Conservation (phyloP, 2,888 invertebrate species). For the Heteromyza rotundicornis region DNA sequence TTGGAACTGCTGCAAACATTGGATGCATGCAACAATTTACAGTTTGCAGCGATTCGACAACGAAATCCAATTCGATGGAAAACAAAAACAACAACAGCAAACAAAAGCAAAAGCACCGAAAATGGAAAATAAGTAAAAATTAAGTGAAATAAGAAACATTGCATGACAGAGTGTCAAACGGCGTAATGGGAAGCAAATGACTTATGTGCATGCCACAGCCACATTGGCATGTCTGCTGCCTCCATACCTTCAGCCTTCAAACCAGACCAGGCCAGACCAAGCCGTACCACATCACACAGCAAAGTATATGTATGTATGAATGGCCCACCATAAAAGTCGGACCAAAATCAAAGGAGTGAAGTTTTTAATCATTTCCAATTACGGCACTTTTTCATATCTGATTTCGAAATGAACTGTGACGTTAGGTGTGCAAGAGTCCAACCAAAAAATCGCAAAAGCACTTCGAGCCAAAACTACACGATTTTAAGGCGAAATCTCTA, state of each 20-base stretch:
- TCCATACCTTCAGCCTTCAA: background rate
- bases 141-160: constrained; percentile 27
- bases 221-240: constrained; percentile 41
- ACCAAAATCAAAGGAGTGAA: constrained; percentile 28
- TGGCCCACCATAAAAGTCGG: background rate
- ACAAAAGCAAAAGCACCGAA: background rate
- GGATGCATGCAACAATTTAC: constrained; percentile 4
- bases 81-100: background rate
- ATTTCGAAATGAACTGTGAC: constrained; percentile 15
- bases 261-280: too few species aligned
- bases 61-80: constrained; percentile 23
- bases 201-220: constrained; percentile 43
- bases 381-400: constrained; percentile 34
- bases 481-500: too few species aligned
- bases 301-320: too few species aligned
- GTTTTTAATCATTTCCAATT: constrained; percentile 39
- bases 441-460: too few species aligned
- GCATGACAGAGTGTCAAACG: constrained; percentile 39
- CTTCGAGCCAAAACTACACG: constrained; percentile 10
- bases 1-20: background rate
- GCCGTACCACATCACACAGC: too few species aligned
- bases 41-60: constrained; percentile 28
- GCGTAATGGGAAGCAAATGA: constrained; percentile 39
- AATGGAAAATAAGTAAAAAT: constrained; percentile 12
- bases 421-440: too few species aligned